These are phyloP conservation scores for Babylonia areolata DNA, from an alignment of 1,140 invertebrate species.

Conservation along the genomic window DNA sequence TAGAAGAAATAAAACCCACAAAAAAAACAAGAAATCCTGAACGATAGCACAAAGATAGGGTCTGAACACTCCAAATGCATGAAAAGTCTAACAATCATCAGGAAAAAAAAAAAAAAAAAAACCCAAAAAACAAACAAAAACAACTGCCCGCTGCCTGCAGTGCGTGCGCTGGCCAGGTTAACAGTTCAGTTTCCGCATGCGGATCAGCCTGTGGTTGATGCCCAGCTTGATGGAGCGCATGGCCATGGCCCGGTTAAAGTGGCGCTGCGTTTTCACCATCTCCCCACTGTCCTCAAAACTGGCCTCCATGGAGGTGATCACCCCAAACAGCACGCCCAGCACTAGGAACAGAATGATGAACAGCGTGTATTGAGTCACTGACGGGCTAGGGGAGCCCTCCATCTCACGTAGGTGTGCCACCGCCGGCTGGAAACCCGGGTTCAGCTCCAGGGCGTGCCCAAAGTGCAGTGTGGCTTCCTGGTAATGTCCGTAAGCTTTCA, in stretches of 20 bases:
- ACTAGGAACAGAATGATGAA: conserved; percentile 91
- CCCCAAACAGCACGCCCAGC: conserved; percentile 84
- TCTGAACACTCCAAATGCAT: neutral
- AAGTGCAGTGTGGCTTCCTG: conserved; percentile 89
- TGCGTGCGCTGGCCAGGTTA: conserved; percentile 29
- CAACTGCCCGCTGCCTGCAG: too few relatives aligned
- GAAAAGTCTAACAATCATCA: neutral
- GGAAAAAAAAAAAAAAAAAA: too few relatives aligned
- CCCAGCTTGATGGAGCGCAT: conserved; percentile 85
- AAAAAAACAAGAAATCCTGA: too few relatives aligned
- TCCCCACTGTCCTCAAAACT: conserved; percentile 77
- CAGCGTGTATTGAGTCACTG: conserved; percentile 82
- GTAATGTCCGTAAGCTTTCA: conserved; percentile 87
- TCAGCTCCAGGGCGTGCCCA: conserved; percentile 86
- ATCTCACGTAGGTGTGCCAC: conserved; percentile 84
- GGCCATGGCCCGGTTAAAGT: conserved; percentile 90
- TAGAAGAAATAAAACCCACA: too few relatives aligned
- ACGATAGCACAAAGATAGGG: too few relatives aligned
- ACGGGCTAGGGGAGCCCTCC: conserved; percentile 66
- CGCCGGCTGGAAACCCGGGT: conserved; percentile 89
- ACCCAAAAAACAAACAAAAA: neutral
- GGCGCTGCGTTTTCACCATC: conserved; percentile 84
- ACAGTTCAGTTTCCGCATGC: conserved; percentile 71
- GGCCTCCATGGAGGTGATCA: conserved; percentile 84
- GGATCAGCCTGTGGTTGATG: conserved; percentile 76